Base-by-base conservation (phyloP, 2,113 vertebrate species). In the Chlamydotis undulata region DNA sequence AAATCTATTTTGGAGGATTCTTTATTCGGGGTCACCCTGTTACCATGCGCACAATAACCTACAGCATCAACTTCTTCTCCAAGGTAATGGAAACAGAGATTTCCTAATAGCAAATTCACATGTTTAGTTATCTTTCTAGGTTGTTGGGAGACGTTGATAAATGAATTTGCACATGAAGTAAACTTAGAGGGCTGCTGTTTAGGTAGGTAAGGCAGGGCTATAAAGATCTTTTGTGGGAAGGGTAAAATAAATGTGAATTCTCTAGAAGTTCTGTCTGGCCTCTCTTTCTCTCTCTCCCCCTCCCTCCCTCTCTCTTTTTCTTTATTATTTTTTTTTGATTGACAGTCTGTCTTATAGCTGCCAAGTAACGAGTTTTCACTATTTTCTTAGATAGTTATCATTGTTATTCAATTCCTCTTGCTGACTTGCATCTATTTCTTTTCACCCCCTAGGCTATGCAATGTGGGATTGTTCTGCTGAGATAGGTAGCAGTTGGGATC, bases 21-120 rank as follows among this genome's bases (percentile, higher is more conserved):
- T 99, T 99, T 90, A 99, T 99, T 76, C 98, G 99, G 52, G 99
- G 99, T 74, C 99, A 99, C 94, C 99, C 99, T 0, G 99, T 99
- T 77, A 99, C 99, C 90, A 99, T 99, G 99, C 99, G 99, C 97
- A 99, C 99, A 25, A 99, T 99, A 97, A 99, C 99, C 89, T 99
- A 99, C 98, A 99, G 99, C 94, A 99, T 99, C 95, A 99, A 99
- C 98, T 99, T 99, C 98, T 99, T 99, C 98, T 99, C 99, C 92
- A 99, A 99, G 99, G 99, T 98, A 90, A 96, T 57, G 52, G 13
- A 50, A 68, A 1, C 45, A 17, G 76, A 18, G 17, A 5, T 8
- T 14, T 60, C 69, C 67, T 49, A 1, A 7, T 25, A 53, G 67
- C 35, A 24, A 19, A 50, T 5, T 9, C 55, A 49, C 10, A 0